A percentile compares a stretch with the other conserved stretches of the same genome.
Evolutionary conservation across 2,113 vertebrate genomes (phyloP).

Genomic region (Todiramphus saurophagus): DNA sequence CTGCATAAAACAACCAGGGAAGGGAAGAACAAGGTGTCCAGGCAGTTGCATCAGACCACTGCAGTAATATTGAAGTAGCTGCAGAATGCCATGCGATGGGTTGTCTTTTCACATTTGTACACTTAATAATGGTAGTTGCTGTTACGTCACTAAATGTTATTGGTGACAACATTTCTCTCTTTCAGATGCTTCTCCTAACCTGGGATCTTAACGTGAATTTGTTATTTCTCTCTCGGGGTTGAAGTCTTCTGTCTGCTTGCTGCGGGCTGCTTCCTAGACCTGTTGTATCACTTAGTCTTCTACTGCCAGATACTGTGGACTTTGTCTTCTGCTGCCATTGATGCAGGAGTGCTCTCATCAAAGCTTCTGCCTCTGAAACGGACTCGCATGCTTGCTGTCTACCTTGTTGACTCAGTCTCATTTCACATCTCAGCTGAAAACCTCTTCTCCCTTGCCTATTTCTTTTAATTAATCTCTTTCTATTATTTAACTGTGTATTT

Average conservation of each 20-base stretch:
- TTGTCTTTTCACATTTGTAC: not conserved
- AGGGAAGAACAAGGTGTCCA: not conserved
- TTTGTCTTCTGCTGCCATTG: not conserved
- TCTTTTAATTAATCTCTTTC: constrained; percentile 12
- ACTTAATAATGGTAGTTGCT: not conserved
- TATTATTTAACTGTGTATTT: constrained; percentile 10
- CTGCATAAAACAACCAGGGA: not conserved
- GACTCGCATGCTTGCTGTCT: not conserved
- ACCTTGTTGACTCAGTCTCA: not conserved
- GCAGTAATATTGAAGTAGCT: not conserved
- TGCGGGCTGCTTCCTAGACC: not conserved
- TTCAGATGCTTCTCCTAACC: not conserved
- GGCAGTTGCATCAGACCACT: not conserved
- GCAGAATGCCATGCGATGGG: not conserved
- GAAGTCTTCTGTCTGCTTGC: not conserved
- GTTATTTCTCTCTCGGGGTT: not conserved
- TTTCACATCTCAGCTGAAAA: not conserved
- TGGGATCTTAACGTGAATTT: not conserved
- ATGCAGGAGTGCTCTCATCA: not conserved
- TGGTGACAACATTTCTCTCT: not conserved
- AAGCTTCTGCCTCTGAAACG: not conserved
- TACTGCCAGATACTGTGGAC: not conserved
- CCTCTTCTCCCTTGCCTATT: not conserved
- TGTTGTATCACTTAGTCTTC: not conserved
- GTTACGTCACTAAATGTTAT: not conserved